Evolutionary conservation across 2,888 invertebrate species (phyloP).

Genomic region (Proisotoma minuta): DNA sequence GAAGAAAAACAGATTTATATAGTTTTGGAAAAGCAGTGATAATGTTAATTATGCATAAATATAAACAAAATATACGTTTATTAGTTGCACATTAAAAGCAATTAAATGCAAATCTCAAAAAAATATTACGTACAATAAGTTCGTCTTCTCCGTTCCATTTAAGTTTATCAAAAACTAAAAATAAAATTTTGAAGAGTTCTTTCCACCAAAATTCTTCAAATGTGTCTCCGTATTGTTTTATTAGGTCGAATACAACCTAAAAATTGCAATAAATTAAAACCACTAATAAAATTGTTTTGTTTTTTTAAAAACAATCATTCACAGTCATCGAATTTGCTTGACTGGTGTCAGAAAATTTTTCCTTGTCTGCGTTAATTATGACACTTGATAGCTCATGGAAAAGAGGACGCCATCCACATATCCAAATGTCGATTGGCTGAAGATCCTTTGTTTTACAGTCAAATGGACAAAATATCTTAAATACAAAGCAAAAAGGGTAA

Average conservation of each 20-base stretch:
- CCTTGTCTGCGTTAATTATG: slow-evolving; percentile 11
- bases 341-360: slow-evolving; percentile 14
- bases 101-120: background rate
- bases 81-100: background rate
- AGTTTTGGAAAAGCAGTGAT: background rate
- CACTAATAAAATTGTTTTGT: background rate
- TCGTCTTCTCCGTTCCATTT: slow-evolving; percentile 30
- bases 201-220: slow-evolving; percentile 37
- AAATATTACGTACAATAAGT: slow-evolving; percentile 24
- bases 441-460: too few species aligned
- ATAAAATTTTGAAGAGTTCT: slow-evolving; percentile 33
- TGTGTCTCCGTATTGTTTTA: slow-evolving; percentile 32
- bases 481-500: background rate
- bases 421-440: slow-evolving; percentile 33
- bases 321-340: slow-evolving; percentile 35
- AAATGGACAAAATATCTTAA: too few species aligned
- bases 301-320: background rate
- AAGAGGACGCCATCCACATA: slow-evolving; percentile 35
- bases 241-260: slow-evolving; percentile 35
- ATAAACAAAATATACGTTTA: background rate
- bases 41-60: background rate
- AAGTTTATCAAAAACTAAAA: slow-evolving; percentile 28
- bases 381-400: slow-evolving; percentile 28
- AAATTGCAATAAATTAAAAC: background rate
- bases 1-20: background rate